Evolutionary conservation across 2,888 invertebrate genomes (phyloP), one percentile per base, ranked within the genome.

Genomic region (Drosophila meridiana): DNA sequence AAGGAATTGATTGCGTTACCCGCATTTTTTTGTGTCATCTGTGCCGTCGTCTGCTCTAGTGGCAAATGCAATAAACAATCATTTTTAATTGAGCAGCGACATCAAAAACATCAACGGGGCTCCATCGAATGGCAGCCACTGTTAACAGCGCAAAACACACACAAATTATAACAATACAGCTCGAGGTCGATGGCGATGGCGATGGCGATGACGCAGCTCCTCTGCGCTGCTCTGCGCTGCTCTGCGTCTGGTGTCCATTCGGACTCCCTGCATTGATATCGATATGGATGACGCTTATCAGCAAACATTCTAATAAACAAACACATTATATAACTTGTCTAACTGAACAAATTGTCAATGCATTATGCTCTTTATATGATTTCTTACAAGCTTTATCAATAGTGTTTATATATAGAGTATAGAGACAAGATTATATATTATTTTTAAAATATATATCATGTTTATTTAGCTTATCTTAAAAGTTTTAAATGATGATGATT

Each of bases 31-130:
- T 70, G 43, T 70, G 55, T 70, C 60, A 43, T 43, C 32, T 70
- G 43, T 68, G 38, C 65, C 59, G 38, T 43, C 52, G 43, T 66
- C 66, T 59, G 26, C 59, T 65, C 56, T 60, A 74, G 79, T 89
- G 89, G 66, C 89, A 89, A 86, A 89, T 86, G 85, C 79, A 87
- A 87, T 86, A 82, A 87, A 84, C 78, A 86, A 86, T 87, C 82
- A 74, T 71, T 89, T 87, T 82, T 75, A 89, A 86, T 86, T 86
- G 85, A 83, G 36, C 70, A 61, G 63, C 65, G 55, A 63, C 77
- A 75, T 60, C 47, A 48, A 53, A 55, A 67, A 58, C 61, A 66
- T 50, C 50, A 45, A 43, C 38, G 47, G 20, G 3, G 11, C 14
- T 45, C 42, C 48, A n/a, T 47, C 53, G 42, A 9, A 34, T 32